A percentile compares a stretch with the other conserved stretches of the same genome.
Evolutionary conservation across 1,140 invertebrate species (phyloP).

Genomic region (Medauroidea extradentata): DNA sequence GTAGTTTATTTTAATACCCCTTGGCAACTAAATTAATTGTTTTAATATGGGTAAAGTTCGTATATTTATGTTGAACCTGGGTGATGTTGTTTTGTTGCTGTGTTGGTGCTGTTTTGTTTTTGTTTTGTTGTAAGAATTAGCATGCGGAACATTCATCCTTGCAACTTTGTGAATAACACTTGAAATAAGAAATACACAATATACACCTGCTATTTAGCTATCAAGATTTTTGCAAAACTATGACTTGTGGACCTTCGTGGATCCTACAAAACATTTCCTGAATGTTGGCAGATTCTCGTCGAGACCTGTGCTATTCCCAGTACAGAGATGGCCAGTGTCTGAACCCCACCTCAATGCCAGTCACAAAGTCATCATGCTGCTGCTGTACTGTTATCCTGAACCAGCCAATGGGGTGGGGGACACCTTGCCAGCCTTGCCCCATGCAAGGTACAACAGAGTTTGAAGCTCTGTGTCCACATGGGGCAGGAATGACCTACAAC

Average conservation of each 20-base stretch:
- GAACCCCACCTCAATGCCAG: slow-evolving; percentile 66
- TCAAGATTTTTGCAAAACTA: too few relatives aligned
- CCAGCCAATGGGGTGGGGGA: slow-evolving; percentile 76
- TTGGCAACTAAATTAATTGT: slow-evolving; percentile 7
- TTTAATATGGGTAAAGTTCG: too few relatives aligned
- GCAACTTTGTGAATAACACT: too few relatives aligned
- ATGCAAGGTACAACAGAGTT: slow-evolving; percentile 64
- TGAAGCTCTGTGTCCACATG: slow-evolving; percentile 71
- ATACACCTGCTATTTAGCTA: background rate
- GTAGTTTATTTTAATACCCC: too few relatives aligned
- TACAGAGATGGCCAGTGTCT: slow-evolving; percentile 74
- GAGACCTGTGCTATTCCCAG: slow-evolving; percentile 78
- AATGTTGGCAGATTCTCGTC: slow-evolving; percentile 59
- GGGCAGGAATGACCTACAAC: slow-evolving; percentile 74
- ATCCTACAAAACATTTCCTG: too few relatives aligned
- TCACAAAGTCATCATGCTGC: slow-evolving; percentile 81
- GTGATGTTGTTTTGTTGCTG: too few relatives aligned
- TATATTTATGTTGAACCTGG: too few relatives aligned
- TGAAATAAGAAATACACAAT: too few relatives aligned
- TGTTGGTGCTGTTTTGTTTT: too few relatives aligned
- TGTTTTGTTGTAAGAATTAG: too few relatives aligned
- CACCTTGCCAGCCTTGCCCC: slow-evolving; percentile 74
- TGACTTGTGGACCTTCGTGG: too few relatives aligned
- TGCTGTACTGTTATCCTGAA: slow-evolving; percentile 71
- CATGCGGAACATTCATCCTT: too few relatives aligned